Base-by-base conservation (phyloP, 2,797 vertebrate species). In the Clarias fuscus region DNA sequence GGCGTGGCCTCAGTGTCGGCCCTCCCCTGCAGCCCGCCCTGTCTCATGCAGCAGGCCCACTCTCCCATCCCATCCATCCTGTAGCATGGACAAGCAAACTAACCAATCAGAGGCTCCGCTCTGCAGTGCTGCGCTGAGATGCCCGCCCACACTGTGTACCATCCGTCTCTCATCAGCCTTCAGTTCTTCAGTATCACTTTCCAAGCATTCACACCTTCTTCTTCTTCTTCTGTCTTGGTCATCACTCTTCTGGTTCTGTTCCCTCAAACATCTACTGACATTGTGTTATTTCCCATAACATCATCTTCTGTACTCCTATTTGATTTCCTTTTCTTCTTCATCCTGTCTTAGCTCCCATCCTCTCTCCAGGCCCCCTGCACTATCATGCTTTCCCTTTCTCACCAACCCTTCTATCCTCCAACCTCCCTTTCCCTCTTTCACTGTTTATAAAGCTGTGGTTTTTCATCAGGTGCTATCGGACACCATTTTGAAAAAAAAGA, bases 41-140 rank as follows among this genome's bases (percentile, higher is more conserved):
- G 96, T 95, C 96, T 95, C 95, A 96, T 96, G 94, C 95, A 96
- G 95, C 95, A 96, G 93, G 97, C 96, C 94, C 95, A 95, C 94
- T 97, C 96, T 94, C 95, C 96, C 96, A 96, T 96, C 94, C 95
- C 96, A 96, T 97, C 96, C 95, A 96, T 97, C 96, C 95, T 96
- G 95, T 97, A 96, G 95, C 96, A 96, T 96, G 96, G 95, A 95
- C 96, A 94, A 94, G 94, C 96, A 96, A 95, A 95, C 96, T 95
- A 94, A 92, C 97, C 95, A 97, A 96, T 96, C 93, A 93, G 93
- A 87, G 88, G 84, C 88, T 86, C 88, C 84, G 90, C 91, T 95
- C 92, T 93, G 88, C 92, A 93, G 93, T 93, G 90, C 92, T 92
- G 92, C 88, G 94, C 94, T 95, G 95, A 94, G 96, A 94, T 93